These are phyloP conservation scores for Ficedula albicollis DNA, from an alignment of 2,797 vertebrate species.

Conservation along the genomic window DNA sequence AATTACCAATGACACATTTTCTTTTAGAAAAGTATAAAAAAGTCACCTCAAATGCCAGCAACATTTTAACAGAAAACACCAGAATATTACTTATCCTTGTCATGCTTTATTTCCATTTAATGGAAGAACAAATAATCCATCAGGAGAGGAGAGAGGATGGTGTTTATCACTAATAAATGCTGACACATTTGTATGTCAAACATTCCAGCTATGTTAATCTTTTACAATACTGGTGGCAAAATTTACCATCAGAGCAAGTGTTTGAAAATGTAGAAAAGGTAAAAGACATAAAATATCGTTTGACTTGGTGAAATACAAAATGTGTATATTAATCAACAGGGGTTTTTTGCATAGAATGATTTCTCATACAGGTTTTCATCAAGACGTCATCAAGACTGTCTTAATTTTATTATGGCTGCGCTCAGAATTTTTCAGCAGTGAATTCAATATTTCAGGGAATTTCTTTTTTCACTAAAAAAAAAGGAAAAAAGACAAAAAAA, in stretches of 20 bases:
- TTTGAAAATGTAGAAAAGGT: not conserved
- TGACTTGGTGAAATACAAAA: not conserved
- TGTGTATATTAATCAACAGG: not conserved
- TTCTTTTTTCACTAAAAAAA: not conserved
- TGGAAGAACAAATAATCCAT: constrained; percentile 27
- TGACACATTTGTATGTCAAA: constrained; percentile 38
- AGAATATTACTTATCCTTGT: not conserved
- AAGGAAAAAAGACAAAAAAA: not conserved
- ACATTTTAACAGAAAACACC: not conserved
- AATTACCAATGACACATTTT: constrained; percentile 28
- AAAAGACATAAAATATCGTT: not conserved
- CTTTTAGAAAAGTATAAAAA: constrained; percentile 17
- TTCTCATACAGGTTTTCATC: not conserved
- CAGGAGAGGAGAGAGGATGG: not conserved
- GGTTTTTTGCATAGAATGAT: not conserved
- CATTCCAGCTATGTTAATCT: not conserved
- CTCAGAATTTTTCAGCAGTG: not conserved
- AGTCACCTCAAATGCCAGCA: not conserved
- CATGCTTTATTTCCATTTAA: constrained; percentile 35
- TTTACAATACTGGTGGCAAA: not conserved
- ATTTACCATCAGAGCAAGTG: not conserved
- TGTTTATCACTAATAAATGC: constrained; percentile 27
- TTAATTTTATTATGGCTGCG: not conserved
- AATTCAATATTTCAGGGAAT: not conserved
- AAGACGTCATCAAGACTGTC: not conserved